Percentiles rank a stretch among this genome's conserved stretches.
Evolutionary conservation across 2,888 invertebrate genomes (phyloP).

Genomic region (Himalopsyche anomala): DNA sequence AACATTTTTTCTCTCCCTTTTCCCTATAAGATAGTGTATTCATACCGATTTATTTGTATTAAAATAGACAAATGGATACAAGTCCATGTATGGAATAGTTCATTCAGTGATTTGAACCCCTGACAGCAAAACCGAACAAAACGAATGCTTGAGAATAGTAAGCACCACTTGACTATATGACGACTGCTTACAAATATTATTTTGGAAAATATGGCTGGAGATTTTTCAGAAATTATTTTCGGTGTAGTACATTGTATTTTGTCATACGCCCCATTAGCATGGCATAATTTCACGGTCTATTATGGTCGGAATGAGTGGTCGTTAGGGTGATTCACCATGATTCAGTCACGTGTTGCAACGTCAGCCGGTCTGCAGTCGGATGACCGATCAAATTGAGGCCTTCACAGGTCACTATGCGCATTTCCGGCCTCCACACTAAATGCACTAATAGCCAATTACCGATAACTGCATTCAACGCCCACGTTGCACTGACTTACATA

Average conservation of each 20-base stretch:
- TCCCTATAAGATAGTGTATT: too few relatives aligned
- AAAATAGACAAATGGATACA: too few relatives aligned
- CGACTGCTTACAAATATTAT: too few relatives aligned
- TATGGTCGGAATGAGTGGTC: constrained; percentile 48
- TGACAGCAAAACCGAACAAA: too few relatives aligned
- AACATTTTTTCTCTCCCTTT: too few relatives aligned
- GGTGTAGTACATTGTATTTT: background rate
- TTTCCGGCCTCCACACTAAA: constrained; percentile 53
- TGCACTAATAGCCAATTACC: constrained; percentile 57
- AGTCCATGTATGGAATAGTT: too few relatives aligned
- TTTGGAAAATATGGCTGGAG: background rate
- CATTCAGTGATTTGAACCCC: too few relatives aligned
- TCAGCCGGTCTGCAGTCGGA: constrained; percentile 24
- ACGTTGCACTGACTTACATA: background rate
- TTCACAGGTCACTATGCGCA: constrained; percentile 49
- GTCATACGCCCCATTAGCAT: constrained; percentile 9
- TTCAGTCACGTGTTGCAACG: constrained; percentile 13
- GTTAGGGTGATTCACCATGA: constrained; percentile 48
- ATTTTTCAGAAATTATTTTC: constrained; percentile 2
- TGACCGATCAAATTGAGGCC: constrained; percentile 20
- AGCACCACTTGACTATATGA: too few relatives aligned
- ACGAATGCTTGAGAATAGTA: too few relatives aligned
- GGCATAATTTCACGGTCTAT: constrained; percentile 56
- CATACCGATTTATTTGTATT: too few relatives aligned
- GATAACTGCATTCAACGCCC: constrained; percentile 1